Base-by-base conservation (phyloP, 2,113 vertebrate species). In the Ploceus nigricollis region DNA sequence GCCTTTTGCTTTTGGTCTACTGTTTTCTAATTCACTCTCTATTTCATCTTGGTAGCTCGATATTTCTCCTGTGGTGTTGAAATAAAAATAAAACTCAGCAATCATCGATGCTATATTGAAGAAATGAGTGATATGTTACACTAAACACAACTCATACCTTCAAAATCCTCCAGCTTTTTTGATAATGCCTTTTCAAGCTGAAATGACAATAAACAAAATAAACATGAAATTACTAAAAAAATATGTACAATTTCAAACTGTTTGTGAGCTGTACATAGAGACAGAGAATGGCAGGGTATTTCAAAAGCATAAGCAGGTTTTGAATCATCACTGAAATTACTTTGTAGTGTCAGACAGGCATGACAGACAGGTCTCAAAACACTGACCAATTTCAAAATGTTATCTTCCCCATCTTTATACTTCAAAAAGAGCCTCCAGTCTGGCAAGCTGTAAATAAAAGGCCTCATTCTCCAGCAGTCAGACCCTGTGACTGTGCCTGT, bases 1-100 rank as follows among this genome's bases (percentile, higher is more conserved):
- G 3, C 99, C 98, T 95, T 98, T 99, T 50, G 98, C 97, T 97
- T 98, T 99, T 2, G 99, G 99, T 69, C 99, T 96, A 50, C 97
- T 97, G 94, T 77, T 99, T 93, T 99, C 98, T 28, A 99, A 98
- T 91, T 99, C 99, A 33, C 98, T 98, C 91, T 99, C 99, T 30
- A 99, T 99, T 81, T 99, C 99, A 33, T 99, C 99, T 96, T 99
- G 99, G 96, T 99, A 99, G 87, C 95, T 97, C 19, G 98, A 98
- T 93, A 99, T 99, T 95, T 99, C 99, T 91, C 99, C 99, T 99
- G 97, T 47, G 73, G 86, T 14, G 40, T 13, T 22, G 40, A 95
- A 94, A 91, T n/a, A 77, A 73, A 88, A 63, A 76, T 77, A 76
- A 81, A 91, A 68, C 50, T 79, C 54, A 85, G 47, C 45, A 63